phyloP scores from a whole-genome alignment of 2,888 invertebrate species.

The Stegana nigrithorax region DNA sequence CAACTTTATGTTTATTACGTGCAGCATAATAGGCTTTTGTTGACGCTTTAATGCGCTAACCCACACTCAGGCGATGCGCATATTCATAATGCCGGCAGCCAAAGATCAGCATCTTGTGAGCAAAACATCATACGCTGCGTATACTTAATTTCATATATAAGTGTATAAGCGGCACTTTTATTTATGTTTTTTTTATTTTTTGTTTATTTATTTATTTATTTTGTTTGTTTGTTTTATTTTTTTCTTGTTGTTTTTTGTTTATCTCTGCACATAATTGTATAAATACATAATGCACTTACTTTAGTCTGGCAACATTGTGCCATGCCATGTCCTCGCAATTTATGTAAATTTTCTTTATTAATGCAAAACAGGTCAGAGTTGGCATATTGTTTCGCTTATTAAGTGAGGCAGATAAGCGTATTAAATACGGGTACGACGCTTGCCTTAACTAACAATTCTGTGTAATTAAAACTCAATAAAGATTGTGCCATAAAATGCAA shows the following conservation, averaged over 20 bases:
- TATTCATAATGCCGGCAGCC: conserved; percentile 1
- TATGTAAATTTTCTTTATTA: conserved; percentile 31
- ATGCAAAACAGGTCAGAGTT: conserved; percentile 13
- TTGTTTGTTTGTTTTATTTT: too few relatives aligned
- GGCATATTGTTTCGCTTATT: conserved; percentile 41
- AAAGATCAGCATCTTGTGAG: conserved; percentile 2
- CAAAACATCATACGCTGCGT: too few relatives aligned
- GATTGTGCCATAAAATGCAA: too few relatives aligned
- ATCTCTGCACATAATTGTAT: conserved; percentile 40
- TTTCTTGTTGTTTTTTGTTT: too few relatives aligned
- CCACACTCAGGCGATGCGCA: too few relatives aligned
- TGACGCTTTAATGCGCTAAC: too few relatives aligned
- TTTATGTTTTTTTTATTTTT: too few relatives aligned
- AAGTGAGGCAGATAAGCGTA: conserved; percentile 47
- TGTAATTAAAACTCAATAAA: conserved; percentile 38
- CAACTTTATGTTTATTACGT: conserved; percentile 59
- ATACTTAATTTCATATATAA: too few relatives aligned
- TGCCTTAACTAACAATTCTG: too few relatives aligned
- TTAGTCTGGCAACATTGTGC: conserved; percentile 42
- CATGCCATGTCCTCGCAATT: conserved; percentile 28
- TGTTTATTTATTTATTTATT: too few relatives aligned
- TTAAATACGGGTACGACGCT: too few relatives aligned
- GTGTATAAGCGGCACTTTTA: too few relatives aligned
- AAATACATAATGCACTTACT: conserved; percentile 51
- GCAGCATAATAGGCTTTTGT: conserved; percentile 58